phyloP scores from a whole-genome alignment of 2,888 invertebrate species.

The Pandemis cinnamomeana region DNA sequence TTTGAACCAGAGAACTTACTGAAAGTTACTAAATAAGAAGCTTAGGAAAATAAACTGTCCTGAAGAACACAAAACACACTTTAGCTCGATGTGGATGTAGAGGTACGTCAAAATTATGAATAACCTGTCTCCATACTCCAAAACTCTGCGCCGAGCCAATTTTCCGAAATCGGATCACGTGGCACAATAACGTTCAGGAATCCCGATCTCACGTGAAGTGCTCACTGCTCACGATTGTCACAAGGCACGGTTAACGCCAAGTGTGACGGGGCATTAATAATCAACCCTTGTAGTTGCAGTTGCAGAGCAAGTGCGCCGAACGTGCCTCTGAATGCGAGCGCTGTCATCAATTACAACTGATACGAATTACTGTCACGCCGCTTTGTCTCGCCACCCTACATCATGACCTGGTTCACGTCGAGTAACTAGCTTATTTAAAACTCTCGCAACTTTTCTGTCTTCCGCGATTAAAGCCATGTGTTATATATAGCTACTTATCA shows the following conservation, averaged over 20 bases:
- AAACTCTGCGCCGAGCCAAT: neutral
- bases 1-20: no score
- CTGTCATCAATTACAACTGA: constrained; percentile 47
- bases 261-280: constrained; percentile 43
- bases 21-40: no score
- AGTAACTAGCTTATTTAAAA: constrained; percentile 22
- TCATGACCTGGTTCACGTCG: constrained; percentile 41
- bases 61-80: no score
- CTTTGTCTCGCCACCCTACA: constrained; percentile 42
- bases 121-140: neutral
- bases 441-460: neutral
- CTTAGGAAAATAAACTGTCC: no score
- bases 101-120: neutral
- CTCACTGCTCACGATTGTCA: constrained; percentile 38
- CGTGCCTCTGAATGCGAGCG: constrained; percentile 46
- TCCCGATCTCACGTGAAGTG: constrained; percentile 39
- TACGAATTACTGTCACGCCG: constrained; percentile 47
- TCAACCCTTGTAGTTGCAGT: constrained; percentile 42
- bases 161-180: neutral
- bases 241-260: constrained; percentile 41
- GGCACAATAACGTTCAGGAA: constrained; percentile 26
- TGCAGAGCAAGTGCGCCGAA: constrained; percentile 46
- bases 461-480: no score
- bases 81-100: no score
- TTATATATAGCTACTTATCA: no score